Conservation (phyloP, 2,888 invertebrate genomes). For the Cylloceria caligata region DNA sequence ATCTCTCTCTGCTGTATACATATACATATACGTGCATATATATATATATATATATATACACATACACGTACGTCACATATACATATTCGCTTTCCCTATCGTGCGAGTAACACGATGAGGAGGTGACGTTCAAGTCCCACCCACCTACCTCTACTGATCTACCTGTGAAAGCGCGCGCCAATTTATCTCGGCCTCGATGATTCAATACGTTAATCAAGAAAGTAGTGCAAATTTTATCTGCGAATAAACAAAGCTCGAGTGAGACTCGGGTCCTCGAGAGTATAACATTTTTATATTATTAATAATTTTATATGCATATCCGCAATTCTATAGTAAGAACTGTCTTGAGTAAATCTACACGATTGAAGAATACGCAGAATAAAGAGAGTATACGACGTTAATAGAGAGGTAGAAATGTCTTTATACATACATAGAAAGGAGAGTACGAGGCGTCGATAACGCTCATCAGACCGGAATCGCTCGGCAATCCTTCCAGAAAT, state of each 20-base stretch:
- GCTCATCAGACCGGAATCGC: constrained; percentile 58
- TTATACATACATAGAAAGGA: background rate
- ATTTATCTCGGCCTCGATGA: constrained; percentile 26
- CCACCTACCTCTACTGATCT: constrained; percentile 13
- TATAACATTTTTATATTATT: background rate
- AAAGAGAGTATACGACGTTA: background rate
- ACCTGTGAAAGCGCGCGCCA: constrained; percentile 2
- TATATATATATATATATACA: background rate
- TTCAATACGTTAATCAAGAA: constrained; percentile 6
- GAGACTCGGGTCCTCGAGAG: background rate
- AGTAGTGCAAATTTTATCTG: background rate
- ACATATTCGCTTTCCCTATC: background rate
- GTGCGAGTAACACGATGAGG: constrained; percentile 21
- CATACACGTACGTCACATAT: background rate
- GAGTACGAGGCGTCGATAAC: constrained; percentile 53
- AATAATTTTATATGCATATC: constrained; percentile 18
- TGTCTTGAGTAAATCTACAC: background rate
- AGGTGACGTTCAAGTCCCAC: constrained; percentile 9
- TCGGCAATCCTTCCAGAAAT: constrained; percentile 64
- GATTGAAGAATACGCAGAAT: background rate
- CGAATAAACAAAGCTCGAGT: background rate
- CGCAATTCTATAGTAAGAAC: background rate
- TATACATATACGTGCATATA: background rate
- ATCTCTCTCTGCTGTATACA: constrained; percentile 1
- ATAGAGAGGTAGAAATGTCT: constrained; percentile 11